phyloP scores from a whole-genome alignment of 2,113 vertebrate genomes.

The Salvelinus sp. region DNA sequence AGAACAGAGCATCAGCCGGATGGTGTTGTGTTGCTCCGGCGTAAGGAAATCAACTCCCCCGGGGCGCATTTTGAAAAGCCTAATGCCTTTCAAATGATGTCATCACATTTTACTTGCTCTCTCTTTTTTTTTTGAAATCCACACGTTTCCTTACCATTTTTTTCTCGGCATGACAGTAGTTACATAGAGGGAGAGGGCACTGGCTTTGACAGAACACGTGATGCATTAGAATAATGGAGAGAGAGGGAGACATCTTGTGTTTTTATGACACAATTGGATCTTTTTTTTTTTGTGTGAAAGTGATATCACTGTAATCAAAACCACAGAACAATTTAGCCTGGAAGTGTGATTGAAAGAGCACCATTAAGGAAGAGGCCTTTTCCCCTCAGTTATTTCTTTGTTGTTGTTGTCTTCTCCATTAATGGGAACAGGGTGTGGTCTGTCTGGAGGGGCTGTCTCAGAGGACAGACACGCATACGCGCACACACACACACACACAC shows the following conservation, averaged over 20 bases:
- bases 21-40: constrained; percentile 99
- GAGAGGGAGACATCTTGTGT: constrained; percentile 82
- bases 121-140: constrained; percentile 43
- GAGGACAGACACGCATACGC: constrained; percentile 30
- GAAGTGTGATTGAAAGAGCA: constrained; percentile 93
- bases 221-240: constrained; percentile 95
- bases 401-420: constrained; percentile 74
- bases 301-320: constrained; percentile 95
- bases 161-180: constrained; percentile 51
- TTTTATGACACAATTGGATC: constrained; percentile 67
- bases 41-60: constrained; percentile 99
- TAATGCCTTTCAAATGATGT: constrained; percentile 99
- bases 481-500: neutral
- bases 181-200: constrained; percentile 82
- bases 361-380: constrained; percentile 84
- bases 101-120: constrained; percentile 94
- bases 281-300: constrained; percentile 75
- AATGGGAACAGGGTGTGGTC: constrained; percentile 92
- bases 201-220: constrained; percentile 84
- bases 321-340: constrained; percentile 94
- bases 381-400: constrained; percentile 61
- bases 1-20: constrained; percentile 90
- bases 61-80: constrained; percentile 99
- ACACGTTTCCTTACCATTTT: constrained; percentile 73
- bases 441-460: constrained; percentile 54